Percentiles rank a stretch among this genome's conserved stretches.
phyloP scores from a whole-genome alignment of 2,113 vertebrate genomes.

The Oxyruncus cristatus region DNA sequence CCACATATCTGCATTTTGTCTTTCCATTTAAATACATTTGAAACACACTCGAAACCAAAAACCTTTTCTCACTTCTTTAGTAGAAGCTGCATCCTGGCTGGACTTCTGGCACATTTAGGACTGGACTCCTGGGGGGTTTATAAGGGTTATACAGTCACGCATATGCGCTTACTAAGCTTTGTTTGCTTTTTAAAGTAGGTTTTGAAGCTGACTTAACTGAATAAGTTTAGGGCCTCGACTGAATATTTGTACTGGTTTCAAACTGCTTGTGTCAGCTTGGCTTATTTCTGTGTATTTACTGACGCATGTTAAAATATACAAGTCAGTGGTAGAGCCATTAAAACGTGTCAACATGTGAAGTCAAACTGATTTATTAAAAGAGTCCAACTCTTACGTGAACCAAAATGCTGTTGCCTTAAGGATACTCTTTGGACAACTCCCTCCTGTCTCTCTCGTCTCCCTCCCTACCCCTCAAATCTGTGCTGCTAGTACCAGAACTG shows the following conservation, averaged over 20 bases:
- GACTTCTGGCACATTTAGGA: neutral
- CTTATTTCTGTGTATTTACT: conserved; percentile 34
- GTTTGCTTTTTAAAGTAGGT: conserved; percentile 4
- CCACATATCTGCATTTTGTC: neutral
- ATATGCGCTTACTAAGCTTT: neutral
- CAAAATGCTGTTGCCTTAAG: neutral
- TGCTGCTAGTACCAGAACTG: neutral
- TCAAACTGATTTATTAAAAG: conserved; percentile 9
- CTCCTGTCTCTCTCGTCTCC: neutral
- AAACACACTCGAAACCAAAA: neutral
- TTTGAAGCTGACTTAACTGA: conserved; percentile 8
- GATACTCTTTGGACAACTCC: neutral
- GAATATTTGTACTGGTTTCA: conserved; percentile 11
- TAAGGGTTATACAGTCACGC: neutral
- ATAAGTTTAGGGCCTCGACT: neutral
- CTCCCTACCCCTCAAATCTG: neutral
- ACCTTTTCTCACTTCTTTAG: neutral
- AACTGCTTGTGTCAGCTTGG: conserved; percentile 14
- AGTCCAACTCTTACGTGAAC: neutral
- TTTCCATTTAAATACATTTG: neutral
- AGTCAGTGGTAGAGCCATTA: conserved; percentile 23
- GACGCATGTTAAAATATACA: conserved; percentile 46
- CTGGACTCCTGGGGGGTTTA: neutral
- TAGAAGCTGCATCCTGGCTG: neutral
- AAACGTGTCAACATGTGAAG: neutral